Evolutionary conservation across 30 jellyfish, hydroid and myxozoan genomes (phyloP), one percentile per base, ranked within the genome.

Genomic region (Aurelia sp.): DNA sequence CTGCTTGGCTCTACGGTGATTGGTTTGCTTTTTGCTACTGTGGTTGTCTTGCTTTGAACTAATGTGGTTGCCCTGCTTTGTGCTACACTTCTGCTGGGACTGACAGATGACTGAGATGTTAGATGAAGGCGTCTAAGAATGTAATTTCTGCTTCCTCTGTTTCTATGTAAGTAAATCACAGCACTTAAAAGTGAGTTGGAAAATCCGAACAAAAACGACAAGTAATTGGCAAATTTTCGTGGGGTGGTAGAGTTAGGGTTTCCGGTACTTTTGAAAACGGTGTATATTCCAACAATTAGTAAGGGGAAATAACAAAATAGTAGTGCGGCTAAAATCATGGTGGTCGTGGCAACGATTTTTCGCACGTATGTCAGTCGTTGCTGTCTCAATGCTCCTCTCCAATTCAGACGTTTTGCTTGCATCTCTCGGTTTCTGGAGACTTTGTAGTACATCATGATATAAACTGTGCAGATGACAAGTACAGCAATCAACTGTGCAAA

Each of bases 161-260:
- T 82, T 30, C 91, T 69, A 51, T 82, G 50, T 21, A 82, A 30
- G 72, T 53, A 82, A 33, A 82, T 62, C 48, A 48, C 71, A 6
- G 91, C 91, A 58, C 91, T 82, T 22, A 69, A 57, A 3, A 82
- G 30, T n/a, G 91, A 82, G 79, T 84, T 82, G 15, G 85, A 69
- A 58, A 40, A 82, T 11, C 91, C 91, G 20, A 82, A 82, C 12
- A 47, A 71, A 71, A 82, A 82, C 20, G 86, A 82, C 20, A 82
- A 55, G 27, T 82, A 82, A 47, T 71, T 82, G 60, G 66, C 73
- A 48, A 82, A 82, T n/a, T 77, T 70, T 44, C 91, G 63, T 44
- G 67, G 52, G 37, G 73, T 37, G 13, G 84, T 4, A 20, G 89
- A 58, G 35, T 37, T 47, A 13, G 72, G 3, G 3, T 31, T 35